Percentiles rank a stretch among this genome's conserved stretches.
Evolutionary conservation across 2,797 vertebrate species (phyloP).

Genomic region (Australoheros facetus): DNA sequence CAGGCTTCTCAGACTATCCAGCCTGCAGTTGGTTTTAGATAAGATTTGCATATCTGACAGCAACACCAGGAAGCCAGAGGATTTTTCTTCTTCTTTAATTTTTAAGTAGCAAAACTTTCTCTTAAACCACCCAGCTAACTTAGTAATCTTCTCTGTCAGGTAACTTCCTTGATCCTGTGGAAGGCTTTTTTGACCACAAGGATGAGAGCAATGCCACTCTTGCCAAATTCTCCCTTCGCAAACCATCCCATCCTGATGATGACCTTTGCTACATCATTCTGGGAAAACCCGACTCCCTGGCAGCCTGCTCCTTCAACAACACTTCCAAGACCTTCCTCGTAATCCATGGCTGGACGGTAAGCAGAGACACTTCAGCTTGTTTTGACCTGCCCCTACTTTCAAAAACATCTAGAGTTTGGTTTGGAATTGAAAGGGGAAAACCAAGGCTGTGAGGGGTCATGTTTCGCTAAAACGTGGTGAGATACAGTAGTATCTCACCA

Average conservation of each 20-base stretch:
- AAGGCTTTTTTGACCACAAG: slow-evolving; percentile 55
- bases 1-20: slow-evolving; percentile 16
- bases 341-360: slow-evolving; percentile 87
- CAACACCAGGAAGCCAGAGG: slow-evolving; percentile 6
- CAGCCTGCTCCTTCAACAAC: slow-evolving; percentile 77
- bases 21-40: not conserved
- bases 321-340: slow-evolving; percentile 84
- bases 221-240: slow-evolving; percentile 81
- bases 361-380: slow-evolving; percentile 28
- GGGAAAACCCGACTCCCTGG: slow-evolving; percentile 71
- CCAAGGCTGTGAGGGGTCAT: not conserved
- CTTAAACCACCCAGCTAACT: not conserved
- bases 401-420: not conserved
- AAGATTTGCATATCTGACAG: slow-evolving; percentile 18
- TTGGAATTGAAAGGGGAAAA: not conserved
- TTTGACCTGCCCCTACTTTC: slow-evolving; percentile 19
- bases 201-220: slow-evolving; percentile 46
- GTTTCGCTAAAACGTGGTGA: not conserved
- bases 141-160: slow-evolving; percentile 53
- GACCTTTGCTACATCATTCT: slow-evolving; percentile 80
- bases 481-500: accelerated
- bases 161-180: slow-evolving; percentile 75
- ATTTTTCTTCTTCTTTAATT: not conserved
- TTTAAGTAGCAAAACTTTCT: not conserved
- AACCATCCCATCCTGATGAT: slow-evolving; percentile 74